Percentiles rank a stretch among this genome's conserved stretches.
phyloP scores from a whole-genome alignment of 2,888 invertebrate species.

The Pimpla rufipes region DNA sequence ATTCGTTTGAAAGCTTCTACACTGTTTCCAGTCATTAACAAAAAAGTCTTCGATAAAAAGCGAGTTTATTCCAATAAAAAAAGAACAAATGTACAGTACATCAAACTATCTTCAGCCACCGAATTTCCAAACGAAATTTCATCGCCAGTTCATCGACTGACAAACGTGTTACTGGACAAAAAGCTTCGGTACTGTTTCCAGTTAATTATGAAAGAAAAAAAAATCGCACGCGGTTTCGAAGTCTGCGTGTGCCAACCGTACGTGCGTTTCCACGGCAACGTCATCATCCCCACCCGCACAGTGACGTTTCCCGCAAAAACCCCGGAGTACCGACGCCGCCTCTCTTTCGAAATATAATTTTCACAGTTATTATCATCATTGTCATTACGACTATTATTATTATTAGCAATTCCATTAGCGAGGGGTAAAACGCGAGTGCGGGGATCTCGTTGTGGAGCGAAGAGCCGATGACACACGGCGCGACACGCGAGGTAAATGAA shows the following conservation, averaged over 20 bases:
- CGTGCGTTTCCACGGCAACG: background rate
- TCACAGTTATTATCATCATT: constrained; percentile 13
- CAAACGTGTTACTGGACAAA: background rate
- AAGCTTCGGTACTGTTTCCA: background rate
- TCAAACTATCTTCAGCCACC: too few relatives aligned
- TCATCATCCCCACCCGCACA: background rate
- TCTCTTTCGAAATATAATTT: constrained; percentile 12
- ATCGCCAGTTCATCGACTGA: too few relatives aligned
- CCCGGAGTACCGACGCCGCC: background rate
- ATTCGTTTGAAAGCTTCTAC: too few relatives aligned
- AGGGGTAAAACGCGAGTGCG: constrained; percentile 5
- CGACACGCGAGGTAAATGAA: constrained; percentile 63
- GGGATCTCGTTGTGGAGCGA: constrained; percentile 9
- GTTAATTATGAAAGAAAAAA: too few relatives aligned
- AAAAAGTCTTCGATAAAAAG: too few relatives aligned
- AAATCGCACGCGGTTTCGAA: background rate
- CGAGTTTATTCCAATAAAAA: too few relatives aligned
- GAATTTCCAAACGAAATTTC: too few relatives aligned
- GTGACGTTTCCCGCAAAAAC: background rate
- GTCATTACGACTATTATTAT: constrained; percentile 21
- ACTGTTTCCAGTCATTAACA: too few relatives aligned
- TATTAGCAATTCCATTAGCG: constrained; percentile 24
- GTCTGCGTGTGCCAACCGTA: background rate
- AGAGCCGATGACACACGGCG: constrained; percentile 27
- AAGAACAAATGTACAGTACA: too few relatives aligned